Base-by-base conservation (phyloP, 2,888 invertebrate genomes). In the Athalia rosae region DNA sequence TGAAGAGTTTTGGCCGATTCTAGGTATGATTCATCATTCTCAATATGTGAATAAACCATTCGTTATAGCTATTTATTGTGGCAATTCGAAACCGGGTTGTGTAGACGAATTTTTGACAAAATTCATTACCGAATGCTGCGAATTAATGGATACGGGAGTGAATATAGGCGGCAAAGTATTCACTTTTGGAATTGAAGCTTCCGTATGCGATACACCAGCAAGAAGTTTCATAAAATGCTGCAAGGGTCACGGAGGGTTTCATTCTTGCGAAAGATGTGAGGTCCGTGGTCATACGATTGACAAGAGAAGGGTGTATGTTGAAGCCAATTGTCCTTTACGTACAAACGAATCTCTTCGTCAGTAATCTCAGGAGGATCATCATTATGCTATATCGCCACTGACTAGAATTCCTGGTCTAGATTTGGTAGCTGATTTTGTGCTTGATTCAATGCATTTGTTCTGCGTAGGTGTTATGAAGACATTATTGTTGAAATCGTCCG, bases 161-260 rank as follows among this genome's bases (percentile, higher is more conserved):
- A 45, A 11, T 7, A 77, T 82, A 8, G 11, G 76, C 13, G 78
- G 74, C 7, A 79, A 79, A 66, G 15, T 11, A n/a, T 81, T 78
- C 76, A 13, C 3, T 3, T 78, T 82, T 47, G 61, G 76, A 41
- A n/a, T 82, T 59, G 43, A 66, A 4, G 78, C 73, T 13, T 67
- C 82, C 8, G 77, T 76, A 7, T 82, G 81, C 28, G 82, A 83
- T 77, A 77, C 79, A 15, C 82, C 82, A 45, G 79, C 81, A 3
- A 50, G 79, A 53, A 71, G 80, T 7, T 80, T 77, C 47, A 59
- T 81, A 6, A 82, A 81, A 78, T 78, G 81, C 64, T 47, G 62
- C 8, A 82, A 82, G 67, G 43, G 73, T 13, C 81, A 81, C 43
- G 79, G 76, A 15, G 81, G 76, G n/a, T 83, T 79, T 79, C 79